Base-by-base conservation (phyloP, 35 echinoderm and acorn worm species). In the Lytechinus pictus region DNA sequence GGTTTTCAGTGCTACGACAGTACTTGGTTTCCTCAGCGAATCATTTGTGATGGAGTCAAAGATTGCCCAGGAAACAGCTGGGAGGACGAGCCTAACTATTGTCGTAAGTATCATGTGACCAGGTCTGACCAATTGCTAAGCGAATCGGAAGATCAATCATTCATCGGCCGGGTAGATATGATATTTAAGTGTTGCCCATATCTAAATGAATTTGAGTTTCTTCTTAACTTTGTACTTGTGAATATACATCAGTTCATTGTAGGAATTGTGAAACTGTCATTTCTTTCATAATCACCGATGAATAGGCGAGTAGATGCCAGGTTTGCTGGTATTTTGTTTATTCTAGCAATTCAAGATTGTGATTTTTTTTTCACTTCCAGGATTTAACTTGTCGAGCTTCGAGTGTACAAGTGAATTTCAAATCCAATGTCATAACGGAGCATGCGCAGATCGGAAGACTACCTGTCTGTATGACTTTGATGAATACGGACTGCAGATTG, bases 1-100 rank as follows among this genome's bases (percentile, higher is more conserved):
- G 97, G 98, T 1, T 99, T 99, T 91, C 98, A 97, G 87, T 99
- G 98, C 94, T 99, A 99, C 86, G 98, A 99, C 44, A 96, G 97
- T 61, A 94, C 96, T 27, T 99, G 98, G 94, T 95, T 97, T 52
- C 98, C 98, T 4, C 57, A 28, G 28, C 91, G 72, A 27, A 95
- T 96, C 54, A 72, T 95, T 27, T 99, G 98, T 94, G 98, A 99
- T 97, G 98, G 98, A 10, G 95, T 96, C 27, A 99, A 97, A 71
- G 97, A 97, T 56, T 99, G 98, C 60, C 97, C 95, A 9, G 98
- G 98, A 10, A 97, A 97, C 86, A 97, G 89, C 52, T 95, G 97
- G 96, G 98, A 99, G 87, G 98, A 99, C 54, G 98, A 99, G 27
- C 97, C 96, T 27, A 55, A 89, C 24, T 86, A 55, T 60, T 95